Conservation (phyloP, 2,888 invertebrate genomes). For the Hirtodrosophila cameraria region DNA sequence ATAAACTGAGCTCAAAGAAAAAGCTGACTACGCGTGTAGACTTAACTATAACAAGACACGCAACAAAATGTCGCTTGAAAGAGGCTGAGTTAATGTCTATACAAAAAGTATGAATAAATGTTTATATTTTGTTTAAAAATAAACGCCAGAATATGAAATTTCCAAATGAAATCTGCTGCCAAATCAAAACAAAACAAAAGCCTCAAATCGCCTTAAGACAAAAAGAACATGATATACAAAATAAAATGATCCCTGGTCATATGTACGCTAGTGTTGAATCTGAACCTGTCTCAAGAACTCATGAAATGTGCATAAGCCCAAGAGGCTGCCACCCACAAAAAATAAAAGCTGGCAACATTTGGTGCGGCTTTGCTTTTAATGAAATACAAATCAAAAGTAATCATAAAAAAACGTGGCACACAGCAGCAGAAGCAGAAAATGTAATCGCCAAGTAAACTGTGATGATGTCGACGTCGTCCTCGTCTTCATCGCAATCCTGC, state of each 20-base stretch:
- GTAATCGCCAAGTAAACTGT: slow-evolving; percentile 67
- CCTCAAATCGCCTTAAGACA: slow-evolving; percentile 21
- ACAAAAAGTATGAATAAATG: background rate
- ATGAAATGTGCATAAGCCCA: slow-evolving; percentile 64
- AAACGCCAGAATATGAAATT: background rate
- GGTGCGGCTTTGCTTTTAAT: slow-evolving; percentile 59
- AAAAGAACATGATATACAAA: slow-evolving; percentile 7
- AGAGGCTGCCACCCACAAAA: slow-evolving; percentile 14
- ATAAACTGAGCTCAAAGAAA: slow-evolving; percentile 17
- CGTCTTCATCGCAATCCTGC: slow-evolving; percentile 4
- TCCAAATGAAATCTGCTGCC: slow-evolving; percentile 1
- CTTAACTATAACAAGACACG: slow-evolving; percentile 2
- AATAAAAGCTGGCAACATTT: slow-evolving; percentile 56
- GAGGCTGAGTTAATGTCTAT: slow-evolving; percentile 1
- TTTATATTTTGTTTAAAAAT: slow-evolving; percentile 10
- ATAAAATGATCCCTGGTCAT: background rate
- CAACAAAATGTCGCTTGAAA: slow-evolving; percentile 8
- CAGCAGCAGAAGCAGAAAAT: slow-evolving; percentile 49
- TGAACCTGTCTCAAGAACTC: slow-evolving; percentile 37
- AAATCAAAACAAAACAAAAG: slow-evolving; percentile 26
- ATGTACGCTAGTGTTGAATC: background rate
- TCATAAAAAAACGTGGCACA: slow-evolving; percentile 44
- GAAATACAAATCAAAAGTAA: slow-evolving; percentile 72
- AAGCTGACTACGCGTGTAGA: slow-evolving; percentile 36
- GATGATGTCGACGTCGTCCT: slow-evolving; percentile 31